phyloP scores from a whole-genome alignment of 2,888 invertebrate genomes.

The Drosophila flavopinicola region DNA sequence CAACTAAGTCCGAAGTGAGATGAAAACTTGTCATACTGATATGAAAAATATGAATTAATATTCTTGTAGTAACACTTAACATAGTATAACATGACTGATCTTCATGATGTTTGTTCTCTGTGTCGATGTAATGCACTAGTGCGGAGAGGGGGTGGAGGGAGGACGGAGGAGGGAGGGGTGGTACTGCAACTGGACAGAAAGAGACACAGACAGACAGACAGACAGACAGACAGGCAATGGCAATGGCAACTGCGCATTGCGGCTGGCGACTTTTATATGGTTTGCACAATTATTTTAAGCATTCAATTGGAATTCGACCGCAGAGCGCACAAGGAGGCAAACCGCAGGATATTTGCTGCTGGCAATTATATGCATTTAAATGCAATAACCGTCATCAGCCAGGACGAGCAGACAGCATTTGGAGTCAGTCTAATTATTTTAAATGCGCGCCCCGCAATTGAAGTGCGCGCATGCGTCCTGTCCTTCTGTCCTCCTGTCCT shows the following conservation, averaged over 20 bases:
- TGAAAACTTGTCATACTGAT: too few species aligned
- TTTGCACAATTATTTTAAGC: slow-evolving; percentile 75
- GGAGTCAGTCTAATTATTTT: slow-evolving; percentile 64
- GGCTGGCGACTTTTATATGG: slow-evolving; percentile 63
- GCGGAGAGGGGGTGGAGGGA: slow-evolving; percentile 2
- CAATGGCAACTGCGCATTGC: slow-evolving; percentile 75
- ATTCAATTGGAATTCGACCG: slow-evolving; percentile 80
- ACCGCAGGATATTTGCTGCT: slow-evolving; percentile 68
- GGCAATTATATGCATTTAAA: slow-evolving; percentile 77
- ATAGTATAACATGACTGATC: too few species aligned
- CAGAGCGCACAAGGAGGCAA: slow-evolving; percentile 43
- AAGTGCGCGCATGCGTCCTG: slow-evolving; percentile 73
- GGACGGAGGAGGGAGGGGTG: not conserved
- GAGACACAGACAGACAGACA: slow-evolving; percentile 2
- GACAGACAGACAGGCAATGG: too few species aligned
- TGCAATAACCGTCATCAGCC: slow-evolving; percentile 80
- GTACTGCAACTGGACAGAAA: slow-evolving; percentile 5
- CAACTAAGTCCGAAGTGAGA: too few species aligned
- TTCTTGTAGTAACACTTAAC: too few species aligned
- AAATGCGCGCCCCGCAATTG: slow-evolving; percentile 68
- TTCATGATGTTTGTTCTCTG: too few species aligned
- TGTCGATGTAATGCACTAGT: too few species aligned
- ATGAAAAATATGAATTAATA: too few species aligned
- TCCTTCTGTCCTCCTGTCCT: not conserved
- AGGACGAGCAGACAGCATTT: slow-evolving; percentile 12